These are phyloP conservation scores for Ammodytes dubius DNA, from an alignment of 2,113 vertebrate species.

Conservation along the genomic window DNA sequence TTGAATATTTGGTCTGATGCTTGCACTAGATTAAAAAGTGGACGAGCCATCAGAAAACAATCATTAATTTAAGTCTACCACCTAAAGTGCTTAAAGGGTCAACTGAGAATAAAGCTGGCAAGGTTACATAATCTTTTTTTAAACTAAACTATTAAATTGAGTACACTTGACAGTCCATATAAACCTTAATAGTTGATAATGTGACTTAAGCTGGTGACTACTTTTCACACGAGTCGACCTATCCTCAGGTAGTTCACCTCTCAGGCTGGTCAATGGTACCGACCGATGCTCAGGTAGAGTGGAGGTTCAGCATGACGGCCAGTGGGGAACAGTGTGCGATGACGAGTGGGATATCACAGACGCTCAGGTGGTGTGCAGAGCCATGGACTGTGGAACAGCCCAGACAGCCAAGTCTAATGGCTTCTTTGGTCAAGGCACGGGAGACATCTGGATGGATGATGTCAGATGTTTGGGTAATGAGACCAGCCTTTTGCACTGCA, in stretches of 20 bases:
- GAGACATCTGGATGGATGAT: constrained; percentile 67
- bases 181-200: not conserved
- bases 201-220: not conserved
- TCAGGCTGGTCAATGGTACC: constrained; percentile 69
- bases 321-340: constrained; percentile 79
- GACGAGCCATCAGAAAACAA: not conserved
- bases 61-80: not conserved
- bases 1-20: not conserved
- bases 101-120: not conserved
- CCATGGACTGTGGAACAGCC: constrained; percentile 75
- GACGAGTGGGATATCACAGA: constrained; percentile 71
- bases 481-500: constrained; percentile 57
- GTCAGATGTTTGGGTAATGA: constrained; percentile 68
- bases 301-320: constrained; percentile 65
- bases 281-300: constrained; percentile 77
- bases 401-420: constrained; percentile 23
- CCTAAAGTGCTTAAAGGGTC: not conserved
- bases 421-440: constrained; percentile 68
- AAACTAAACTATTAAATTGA: not conserved
- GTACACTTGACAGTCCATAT: not conserved
- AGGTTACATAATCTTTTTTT: no score
- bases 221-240: not conserved
- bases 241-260: constrained; percentile 15
- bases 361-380: constrained; percentile 77
- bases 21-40: not conserved